Evolutionary conservation across 2,888 invertebrate species (phyloP), one percentile per base, ranked within the genome.

Genomic region (Digitonthophagus gazella): DNA sequence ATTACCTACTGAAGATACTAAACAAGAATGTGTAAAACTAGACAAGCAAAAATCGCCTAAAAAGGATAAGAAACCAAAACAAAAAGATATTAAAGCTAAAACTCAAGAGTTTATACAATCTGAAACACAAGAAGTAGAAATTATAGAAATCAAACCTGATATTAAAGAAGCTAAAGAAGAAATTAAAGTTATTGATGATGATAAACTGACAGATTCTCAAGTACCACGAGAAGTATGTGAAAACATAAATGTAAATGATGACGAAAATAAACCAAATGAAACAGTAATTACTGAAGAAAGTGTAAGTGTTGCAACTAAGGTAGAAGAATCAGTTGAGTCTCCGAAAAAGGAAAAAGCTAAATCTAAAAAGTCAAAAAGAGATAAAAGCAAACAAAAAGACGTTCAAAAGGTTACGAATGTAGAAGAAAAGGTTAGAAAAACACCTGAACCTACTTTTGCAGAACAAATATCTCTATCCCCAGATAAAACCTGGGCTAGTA

Each of bases 401-500:
- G 61, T 6, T 18, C 19, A 28, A 44, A 69, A 69, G 20, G 28
- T 1, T 44, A n/a, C n/a, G n/a, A n/a, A n/a, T 3, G 28, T 5
- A 44, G 28, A 8, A 19, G 16, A 61, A 61, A 61, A 61, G 16
- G 20, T 61, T 19, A 19, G 8, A 6, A 18, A 18, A 20, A 4
- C 61, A 58, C 3, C 58, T 44, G 69, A 63, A 16, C 11, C 67
- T n/a, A 61, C 57, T 58, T 16, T 58, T 14, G 72, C 72, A 61
- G 58, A 75, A 71, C 70, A 75, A 74, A 61, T 67, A 65, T 11
- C 57, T 5, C 54, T 63, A 58, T 58, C 67, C 14, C 58, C 61
- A 5, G 67, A 68, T 14, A 80, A 79, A 74, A 78, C 80, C 0
- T 80, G 80, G 80, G 79, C 79, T 19, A 77, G 77, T 6, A 67